Base-by-base conservation (phyloP, 2,113 vertebrate species). In the Phrynosoma platyrhinos region DNA sequence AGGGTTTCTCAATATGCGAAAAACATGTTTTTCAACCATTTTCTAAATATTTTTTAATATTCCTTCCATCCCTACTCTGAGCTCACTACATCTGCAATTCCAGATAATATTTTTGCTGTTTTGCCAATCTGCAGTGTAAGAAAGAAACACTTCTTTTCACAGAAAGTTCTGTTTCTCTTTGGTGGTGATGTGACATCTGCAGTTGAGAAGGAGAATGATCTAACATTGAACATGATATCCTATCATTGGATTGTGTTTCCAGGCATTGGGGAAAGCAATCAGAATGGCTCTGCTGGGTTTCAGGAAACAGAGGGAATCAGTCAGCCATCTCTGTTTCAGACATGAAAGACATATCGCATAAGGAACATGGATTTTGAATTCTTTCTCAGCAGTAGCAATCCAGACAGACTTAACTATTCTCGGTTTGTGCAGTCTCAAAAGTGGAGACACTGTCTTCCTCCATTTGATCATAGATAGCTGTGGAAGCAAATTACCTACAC, bases 21-120 rank as follows among this genome's bases (percentile, higher is more conserved):
- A 14, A 62, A 62, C 13, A 62, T 16, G 58, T 14, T 18, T 62
- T 62, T 62, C 58, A 62, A 62, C 14, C 1, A 62, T 62, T 62
- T 62, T 62, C 58, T 62, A 2, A 62, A 14, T 47, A 6, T 47
- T 47, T 47, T 47, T 47, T 1, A 62, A 62, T 62, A 62, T 2
- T 62, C 58, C 14, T 62, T 62, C 58, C 58, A 62, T 62, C 14
- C 58, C 58, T 62, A 4, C 3, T 52, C 14, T 85, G 69, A 88
- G 69, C 20, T 82, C 81, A 85, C 52, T 36, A 91, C 89, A 72
- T 40, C 20, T 92, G 88, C 2, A 75, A 87, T 94, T 88, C 83
- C 20, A 25, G 88, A 79, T 92, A 90, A 84, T 81, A 78, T 89
- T 94, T 47, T 87, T 90, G 58, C 78, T 84, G 78, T 27, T 76